Evolutionary conservation across 1,140 invertebrate genomes (phyloP).

Genomic region (Drosophila lowei): DNA sequence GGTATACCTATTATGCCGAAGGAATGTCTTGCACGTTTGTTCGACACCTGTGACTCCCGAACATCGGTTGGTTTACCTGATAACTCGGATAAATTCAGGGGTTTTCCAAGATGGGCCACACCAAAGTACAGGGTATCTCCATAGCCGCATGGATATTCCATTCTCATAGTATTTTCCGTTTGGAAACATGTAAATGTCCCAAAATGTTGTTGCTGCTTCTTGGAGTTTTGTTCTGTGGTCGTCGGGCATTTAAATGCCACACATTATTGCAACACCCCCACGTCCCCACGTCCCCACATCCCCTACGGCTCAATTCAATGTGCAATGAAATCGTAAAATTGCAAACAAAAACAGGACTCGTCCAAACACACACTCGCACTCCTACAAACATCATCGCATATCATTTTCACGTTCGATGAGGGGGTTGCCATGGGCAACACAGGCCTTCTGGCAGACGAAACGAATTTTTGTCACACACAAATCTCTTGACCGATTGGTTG

Average conservation of each 20-base stretch:
- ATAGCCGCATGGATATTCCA: not conserved
- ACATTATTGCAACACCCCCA: conserved; percentile 64
- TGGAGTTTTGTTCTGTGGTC: conserved; percentile 76
- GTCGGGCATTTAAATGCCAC: conserved; percentile 72
- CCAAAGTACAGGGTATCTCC: conserved; percentile 8
- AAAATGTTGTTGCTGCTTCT: conserved; percentile 45
- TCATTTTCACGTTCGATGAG: conserved; percentile 27
- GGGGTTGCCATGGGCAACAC: conserved; percentile 27
- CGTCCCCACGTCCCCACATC: not conserved
- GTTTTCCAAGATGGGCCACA: not conserved
- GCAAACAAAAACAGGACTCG: conserved; percentile 34
- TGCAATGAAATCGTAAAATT: conserved; percentile 74
- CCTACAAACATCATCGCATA: not conserved
- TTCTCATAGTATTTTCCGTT: conserved; percentile 7
- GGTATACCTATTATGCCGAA: too few species aligned
- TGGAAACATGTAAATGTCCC: conserved; percentile 67
- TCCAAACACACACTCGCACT: too few species aligned
- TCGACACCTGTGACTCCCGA: too few species aligned
- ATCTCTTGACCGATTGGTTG: conserved; percentile 19
- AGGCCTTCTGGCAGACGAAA: conserved; percentile 39
- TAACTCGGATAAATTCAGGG: too few species aligned
- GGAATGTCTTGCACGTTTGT: too few species aligned
- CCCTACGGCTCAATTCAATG: conserved; percentile 48
- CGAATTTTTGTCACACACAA: conserved; percentile 55
- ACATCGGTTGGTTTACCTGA: too few species aligned